Evolutionary conservation across 2,113 vertebrate genomes (phyloP).

Genomic region (Ahaetulla prasina): DNA sequence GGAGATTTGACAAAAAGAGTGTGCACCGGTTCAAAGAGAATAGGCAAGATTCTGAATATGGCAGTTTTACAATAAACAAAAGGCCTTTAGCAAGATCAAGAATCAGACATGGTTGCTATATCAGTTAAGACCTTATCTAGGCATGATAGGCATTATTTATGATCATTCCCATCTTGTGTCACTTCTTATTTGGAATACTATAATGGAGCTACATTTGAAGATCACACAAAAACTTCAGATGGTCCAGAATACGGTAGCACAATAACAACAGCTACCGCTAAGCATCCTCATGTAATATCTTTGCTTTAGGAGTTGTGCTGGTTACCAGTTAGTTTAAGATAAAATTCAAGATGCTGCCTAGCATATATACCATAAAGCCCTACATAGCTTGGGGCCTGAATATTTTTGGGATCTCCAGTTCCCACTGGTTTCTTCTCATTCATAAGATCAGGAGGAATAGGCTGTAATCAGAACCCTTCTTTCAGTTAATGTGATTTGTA

Average conservation of each 20-base stretch:
- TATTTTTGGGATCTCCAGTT: background rate
- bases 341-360: background rate
- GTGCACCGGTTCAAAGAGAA: background rate
- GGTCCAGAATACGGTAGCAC: background rate
- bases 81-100: background rate
- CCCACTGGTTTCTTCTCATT: background rate
- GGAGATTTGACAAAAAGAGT: background rate
- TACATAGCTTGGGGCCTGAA: background rate
- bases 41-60: background rate
- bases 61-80: background rate
- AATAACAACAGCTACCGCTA: background rate
- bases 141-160: background rate
- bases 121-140: background rate
- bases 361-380: background rate
- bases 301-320: background rate
- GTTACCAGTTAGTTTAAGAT: background rate
- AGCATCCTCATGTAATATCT: background rate
- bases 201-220: background rate
- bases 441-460: background rate
- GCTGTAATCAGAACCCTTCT: background rate
- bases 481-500: background rate
- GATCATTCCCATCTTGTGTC: background rate
- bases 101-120: background rate
- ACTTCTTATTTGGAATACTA: background rate
- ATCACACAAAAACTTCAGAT: background rate